These are phyloP conservation scores for Philopedon plagiatum DNA, from an alignment of 2,888 invertebrate species.

Conservation along the genomic window DNA sequence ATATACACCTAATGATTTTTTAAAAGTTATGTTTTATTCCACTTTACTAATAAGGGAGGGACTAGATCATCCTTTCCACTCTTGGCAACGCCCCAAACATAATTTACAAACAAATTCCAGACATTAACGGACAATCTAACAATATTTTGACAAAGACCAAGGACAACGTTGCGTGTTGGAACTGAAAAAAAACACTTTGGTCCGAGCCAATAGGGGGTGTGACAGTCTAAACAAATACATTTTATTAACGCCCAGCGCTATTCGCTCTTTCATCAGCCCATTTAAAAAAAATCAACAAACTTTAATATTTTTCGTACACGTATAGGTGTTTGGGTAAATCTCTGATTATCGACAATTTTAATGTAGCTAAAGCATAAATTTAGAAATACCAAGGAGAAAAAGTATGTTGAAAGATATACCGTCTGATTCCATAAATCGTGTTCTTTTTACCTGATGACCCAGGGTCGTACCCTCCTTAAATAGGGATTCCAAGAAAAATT, in stretches of 20 bases:
- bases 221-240: background rate
- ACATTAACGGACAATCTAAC: background rate
- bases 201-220: background rate
- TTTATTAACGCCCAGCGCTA: background rate
- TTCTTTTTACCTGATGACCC: too few species aligned
- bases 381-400: too few species aligned
- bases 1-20: too few species aligned
- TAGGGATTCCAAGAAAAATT: too few species aligned
- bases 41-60: background rate
- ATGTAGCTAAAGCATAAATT: too few species aligned
- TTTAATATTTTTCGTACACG: background rate
- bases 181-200: conserved; percentile 6
- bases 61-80: background rate
- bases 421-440: too few species aligned
- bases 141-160: background rate
- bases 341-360: too few species aligned
- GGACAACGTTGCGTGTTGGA: background rate
- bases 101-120: background rate
- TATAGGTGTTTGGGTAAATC: background rate
- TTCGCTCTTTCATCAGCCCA: conserved; percentile 1
- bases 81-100: background rate
- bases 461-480: too few species aligned
- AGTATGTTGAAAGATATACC: too few species aligned
- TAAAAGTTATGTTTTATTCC: background rate
- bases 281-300: conserved; percentile 10